These are phyloP conservation scores for Diplodus puntazzo DNA, from an alignment of 2,797 vertebrate genomes.

Conservation along the genomic window DNA sequence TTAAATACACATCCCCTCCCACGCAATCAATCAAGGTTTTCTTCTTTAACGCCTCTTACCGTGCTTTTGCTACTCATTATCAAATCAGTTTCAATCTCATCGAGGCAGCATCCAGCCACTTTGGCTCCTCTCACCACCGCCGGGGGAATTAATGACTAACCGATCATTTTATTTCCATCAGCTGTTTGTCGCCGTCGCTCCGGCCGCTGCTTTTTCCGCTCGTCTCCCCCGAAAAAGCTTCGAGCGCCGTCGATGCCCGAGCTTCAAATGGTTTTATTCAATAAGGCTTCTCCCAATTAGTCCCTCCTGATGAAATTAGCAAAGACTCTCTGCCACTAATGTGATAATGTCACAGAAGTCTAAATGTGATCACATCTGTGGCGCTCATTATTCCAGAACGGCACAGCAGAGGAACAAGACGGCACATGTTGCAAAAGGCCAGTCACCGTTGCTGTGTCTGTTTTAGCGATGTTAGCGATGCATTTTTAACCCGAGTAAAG, in stretches of 20 bases:
- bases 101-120: conserved; percentile 13
- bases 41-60: neutral
- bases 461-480: conserved; percentile 37
- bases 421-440: conserved; percentile 13
- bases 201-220: conserved; percentile 1
- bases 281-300: conserved; percentile 20
- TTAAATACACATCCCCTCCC: conserved; percentile 39
- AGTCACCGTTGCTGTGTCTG: conserved; percentile 39
- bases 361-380: conserved; percentile 32
- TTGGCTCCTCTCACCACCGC: neutral
- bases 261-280: conserved; percentile 15
- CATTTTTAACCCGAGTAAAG: conserved; percentile 60
- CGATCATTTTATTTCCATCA: conserved; percentile 13
- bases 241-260: conserved; percentile 1
- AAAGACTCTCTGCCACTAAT: conserved; percentile 6
- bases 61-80: conserved; percentile 24
- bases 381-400: conserved; percentile 30
- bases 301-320: conserved; percentile 25
- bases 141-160: conserved; percentile 1
- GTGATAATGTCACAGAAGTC: conserved; percentile 25
- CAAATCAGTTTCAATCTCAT: conserved; percentile 17
- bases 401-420: conserved; percentile 1
- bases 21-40: conserved; percentile 14
- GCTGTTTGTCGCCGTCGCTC: conserved; percentile 21
- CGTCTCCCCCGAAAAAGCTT: conserved; percentile 12